phyloP scores from a whole-genome alignment of 1,140 invertebrate genomes.

The Drosophila pseudoananassae region DNA sequence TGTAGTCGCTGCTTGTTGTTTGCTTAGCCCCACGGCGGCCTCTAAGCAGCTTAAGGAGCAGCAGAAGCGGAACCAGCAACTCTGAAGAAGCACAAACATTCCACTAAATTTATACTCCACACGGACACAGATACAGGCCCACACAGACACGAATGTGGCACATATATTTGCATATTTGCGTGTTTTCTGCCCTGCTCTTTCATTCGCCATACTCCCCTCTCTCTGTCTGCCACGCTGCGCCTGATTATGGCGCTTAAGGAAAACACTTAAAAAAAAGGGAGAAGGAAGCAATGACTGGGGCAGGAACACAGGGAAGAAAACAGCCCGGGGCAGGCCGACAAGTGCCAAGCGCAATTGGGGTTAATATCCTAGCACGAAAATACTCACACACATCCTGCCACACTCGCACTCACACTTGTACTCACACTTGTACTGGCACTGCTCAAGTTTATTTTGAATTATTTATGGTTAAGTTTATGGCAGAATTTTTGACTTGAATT shows the following conservation, averaged over 20 bases:
- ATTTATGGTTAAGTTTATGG: conserved; percentile 82
- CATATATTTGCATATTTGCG: conserved; percentile 78
- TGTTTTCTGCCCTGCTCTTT: conserved; percentile 43
- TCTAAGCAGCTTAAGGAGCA: conserved; percentile 78
- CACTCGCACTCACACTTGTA: conserved; percentile 1
- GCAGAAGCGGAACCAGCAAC: conserved; percentile 31
- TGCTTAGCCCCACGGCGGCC: conserved; percentile 67
- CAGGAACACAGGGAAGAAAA: conserved; percentile 13
- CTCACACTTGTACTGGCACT: conserved; percentile 28
- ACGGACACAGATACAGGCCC: conserved; percentile 29
- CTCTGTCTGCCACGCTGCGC: conserved; percentile 59
- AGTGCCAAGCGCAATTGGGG: conserved; percentile 79
- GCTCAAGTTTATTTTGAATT: conserved; percentile 70
- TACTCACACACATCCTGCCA: conserved; percentile 27
- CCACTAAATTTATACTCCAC: conserved; percentile 41
- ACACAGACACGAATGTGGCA: conserved; percentile 45
- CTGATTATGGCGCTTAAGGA: conserved; percentile 82
- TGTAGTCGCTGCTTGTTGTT: conserved; percentile 54
- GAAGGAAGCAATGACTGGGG: not conserved
- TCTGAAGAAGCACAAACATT: conserved; percentile 44
- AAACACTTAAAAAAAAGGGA: conserved; percentile 71
- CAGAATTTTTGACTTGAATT: conserved; percentile 77
- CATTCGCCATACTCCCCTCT: not conserved
- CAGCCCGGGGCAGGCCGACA: conserved; percentile 49
- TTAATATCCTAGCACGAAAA: conserved; percentile 80